phyloP scores from a whole-genome alignment of 92 coral and sea anemone species.

The Zoanthus sansibaricus region DNA sequence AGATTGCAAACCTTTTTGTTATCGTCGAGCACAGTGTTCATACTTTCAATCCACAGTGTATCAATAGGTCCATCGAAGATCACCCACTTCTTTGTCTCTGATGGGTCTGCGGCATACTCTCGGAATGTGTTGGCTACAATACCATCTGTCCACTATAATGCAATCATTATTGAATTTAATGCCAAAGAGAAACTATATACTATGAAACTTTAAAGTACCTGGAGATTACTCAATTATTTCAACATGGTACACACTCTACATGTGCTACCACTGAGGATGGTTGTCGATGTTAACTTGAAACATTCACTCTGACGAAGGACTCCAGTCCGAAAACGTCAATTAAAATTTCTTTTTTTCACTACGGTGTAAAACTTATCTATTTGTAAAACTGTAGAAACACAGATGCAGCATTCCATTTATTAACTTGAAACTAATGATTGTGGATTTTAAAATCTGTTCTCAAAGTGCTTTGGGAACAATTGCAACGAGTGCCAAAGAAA shows the following conservation, averaged over 20 bases:
- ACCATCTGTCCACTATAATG: constrained; percentile 96
- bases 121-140: constrained; percentile 99
- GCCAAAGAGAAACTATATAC: background rate
- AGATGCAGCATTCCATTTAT: too few relatives aligned
- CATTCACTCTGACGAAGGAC: too few relatives aligned
- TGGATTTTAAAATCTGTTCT: background rate
- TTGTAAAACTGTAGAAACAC: too few relatives aligned
- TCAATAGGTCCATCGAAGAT: constrained; percentile 99
- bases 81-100: constrained; percentile 97
- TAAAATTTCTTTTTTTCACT: too few relatives aligned
- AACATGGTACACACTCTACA: background rate
- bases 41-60: constrained; percentile 99
- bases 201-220: background rate
- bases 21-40: constrained; percentile 99
- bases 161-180: background rate
- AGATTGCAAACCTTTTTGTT: constrained; percentile 86
- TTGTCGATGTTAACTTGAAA: background rate
- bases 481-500: background rate
- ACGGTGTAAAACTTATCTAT: too few relatives aligned
- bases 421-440: background rate
- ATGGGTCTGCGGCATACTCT: constrained; percentile 98
- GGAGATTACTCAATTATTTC: background rate
- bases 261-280: background rate
- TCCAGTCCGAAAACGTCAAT: too few relatives aligned
- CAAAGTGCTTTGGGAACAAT: background rate